Base-by-base conservation (phyloP, 2,797 vertebrate genomes). In the Danio aesculapii region DNA sequence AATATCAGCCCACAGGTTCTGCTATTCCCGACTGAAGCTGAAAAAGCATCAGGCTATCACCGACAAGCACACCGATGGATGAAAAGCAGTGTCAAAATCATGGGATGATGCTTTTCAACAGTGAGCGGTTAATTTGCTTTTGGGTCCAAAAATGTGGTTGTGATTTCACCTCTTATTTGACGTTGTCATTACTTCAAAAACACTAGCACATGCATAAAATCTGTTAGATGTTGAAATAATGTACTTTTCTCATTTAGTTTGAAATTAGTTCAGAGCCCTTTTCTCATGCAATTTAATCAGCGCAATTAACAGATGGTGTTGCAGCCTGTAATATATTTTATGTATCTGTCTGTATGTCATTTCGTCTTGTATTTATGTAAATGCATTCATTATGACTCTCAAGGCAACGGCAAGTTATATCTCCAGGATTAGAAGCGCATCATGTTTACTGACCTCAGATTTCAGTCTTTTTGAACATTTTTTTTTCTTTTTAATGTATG, bases 211-310 rank as follows among this genome's bases (percentile, higher is more conserved):
- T 71, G 77, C 52, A 66, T 59, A 79, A n/a, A 62, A 84, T 71
- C 43, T 77, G 64, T 83, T 83, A 55, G 77, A 67, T 71, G 43
- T 52, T 71, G 21, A 59, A 84, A 69, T 77, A 75, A 82, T 66
- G 50, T 17, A 63, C 47, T 68, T n/a, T 79, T 49, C 64, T 55
- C 14, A 58, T 82, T 81, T 77, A 46, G 68, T 81, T 80, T 84
- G 44, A 85, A 83, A 78, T 49, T 62, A n/a, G 30, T 78, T 73
- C 55, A 63, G 10, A 71, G 52, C 30, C 46, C 30, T 68, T 81
- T 69, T 81, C 68, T 66, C 14, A 69, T 81, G 59, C 64, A 83
- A 79, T 75, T 81, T 69, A 63, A 59, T 86, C 71, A 75, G 49
- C 7, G 59, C 39, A 76, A n/a, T 63, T 47, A 67, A 72, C 63